Base-by-base conservation (phyloP, 2,113 vertebrate species). In the Trogon melanurus region DNA sequence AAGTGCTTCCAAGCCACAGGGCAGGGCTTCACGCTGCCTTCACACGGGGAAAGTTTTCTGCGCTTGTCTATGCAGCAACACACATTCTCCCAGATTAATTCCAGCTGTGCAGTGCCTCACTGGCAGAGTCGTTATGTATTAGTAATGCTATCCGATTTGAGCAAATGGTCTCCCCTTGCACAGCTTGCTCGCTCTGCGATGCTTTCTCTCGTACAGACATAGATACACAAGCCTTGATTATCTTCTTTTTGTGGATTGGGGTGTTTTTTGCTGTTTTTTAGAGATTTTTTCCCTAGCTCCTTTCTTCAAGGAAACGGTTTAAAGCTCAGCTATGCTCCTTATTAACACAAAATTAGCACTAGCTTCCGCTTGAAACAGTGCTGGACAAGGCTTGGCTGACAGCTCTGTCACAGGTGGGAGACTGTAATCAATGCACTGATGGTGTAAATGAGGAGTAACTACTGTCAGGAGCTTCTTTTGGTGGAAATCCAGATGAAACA, bases 1-100 rank as follows among this genome's bases (percentile, higher is more conserved):
- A 93, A 93, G 82, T 84, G 87, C 89, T 91, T 97, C 97, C 95
- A 97, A 98, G 93, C 96, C 96, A 97, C 94, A 98, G 95, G 96
- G 97, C 92, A 96, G 90, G 95, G 95, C 96, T 98, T 97, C 95
- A 93, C 27, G 79, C 95, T 92, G 95, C 93, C 95, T 98, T 95
- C 88, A 93, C n/a, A 82, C 10, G 1, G 89, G 95, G 96, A 89
- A 80, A 93, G 93, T 96, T 95, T 93, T 97, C 94, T 87, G 85
- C 6, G 36, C 88, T 96, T 93, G 96, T 90, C 95, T 93, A 22
- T 94, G 93, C 95, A 96, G 96, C 83, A 50, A 21, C 89, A 84
- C 86, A 85, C 74, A 67, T 95, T 96, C 94, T 16, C 91, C 76
- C 56, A 26, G 48, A 98, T 98, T 95, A 97, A 96, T 97, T 98